phyloP scores from a whole-genome alignment of 2,113 vertebrate species.

The Melanerpes formicivorus region DNA sequence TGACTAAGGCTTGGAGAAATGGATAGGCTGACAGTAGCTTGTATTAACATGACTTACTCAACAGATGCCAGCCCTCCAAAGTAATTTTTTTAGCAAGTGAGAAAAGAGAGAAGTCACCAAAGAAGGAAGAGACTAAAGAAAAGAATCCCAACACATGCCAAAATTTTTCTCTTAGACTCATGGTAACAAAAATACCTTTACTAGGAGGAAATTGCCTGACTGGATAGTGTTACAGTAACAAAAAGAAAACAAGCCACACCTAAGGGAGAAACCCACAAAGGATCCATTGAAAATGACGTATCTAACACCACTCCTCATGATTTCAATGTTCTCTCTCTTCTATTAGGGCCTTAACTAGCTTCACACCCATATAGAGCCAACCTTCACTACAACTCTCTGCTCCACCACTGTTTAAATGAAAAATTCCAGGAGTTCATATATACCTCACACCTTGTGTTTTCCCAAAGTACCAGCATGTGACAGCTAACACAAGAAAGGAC shows the following conservation, averaged over 20 bases:
- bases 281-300: neutral
- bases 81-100: neutral
- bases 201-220: neutral
- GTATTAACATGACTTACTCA: neutral
- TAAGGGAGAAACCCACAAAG: neutral
- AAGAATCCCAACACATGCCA: accelerated
- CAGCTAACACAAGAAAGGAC: neutral
- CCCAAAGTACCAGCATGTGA: neutral
- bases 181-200: neutral
- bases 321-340: neutral
- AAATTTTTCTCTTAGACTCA: neutral
- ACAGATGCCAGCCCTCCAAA: neutral
- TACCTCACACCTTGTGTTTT: neutral
- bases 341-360: neutral
- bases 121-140: neutral
- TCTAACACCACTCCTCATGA: neutral
- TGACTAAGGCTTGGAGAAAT: neutral
- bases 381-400: neutral
- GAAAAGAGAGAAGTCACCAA: neutral
- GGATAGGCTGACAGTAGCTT: neutral
- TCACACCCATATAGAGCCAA: neutral
- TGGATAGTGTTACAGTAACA: neutral
- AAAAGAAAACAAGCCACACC: neutral
- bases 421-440: neutral
- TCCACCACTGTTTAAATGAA: neutral